Base-by-base conservation (phyloP, 2,888 invertebrate species). In the Dendrolimus houi region DNA sequence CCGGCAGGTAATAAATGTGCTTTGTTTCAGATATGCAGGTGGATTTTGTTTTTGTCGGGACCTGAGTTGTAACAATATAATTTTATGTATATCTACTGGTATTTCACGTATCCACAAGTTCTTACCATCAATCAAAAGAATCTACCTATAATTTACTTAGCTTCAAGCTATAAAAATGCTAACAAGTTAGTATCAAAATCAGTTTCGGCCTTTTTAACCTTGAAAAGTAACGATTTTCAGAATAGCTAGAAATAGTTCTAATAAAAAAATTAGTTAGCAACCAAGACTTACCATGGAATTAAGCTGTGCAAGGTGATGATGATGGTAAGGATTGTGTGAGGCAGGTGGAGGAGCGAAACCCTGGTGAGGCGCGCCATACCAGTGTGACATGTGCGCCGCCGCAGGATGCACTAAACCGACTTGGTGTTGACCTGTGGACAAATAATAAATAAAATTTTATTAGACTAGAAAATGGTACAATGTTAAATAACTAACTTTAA, bases 301-400 rank as follows among this genome's bases (percentile, higher is more conserved):
- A 74, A 93, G 92, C 80, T 93, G 93, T 79, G 93, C 92, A 70
- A 91, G 86, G 78, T 90, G 90, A 71, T 93, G 93, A 74, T 93
- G 93, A 73, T 94, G 93, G 81, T 93, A 93, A 60, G 93, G 93
- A 77, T 93, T 92, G 73, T 93, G 93, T 60, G 93, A 93, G 65
- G 93, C 90, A 61, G 93, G 93, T 40, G 93, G 93, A 8, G 93
- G 93, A 55, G 93, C 91, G 71, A 93, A 93, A 62, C 93, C 92
- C 74, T 93, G 92, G 79, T 93, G 87, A 56, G 93, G 92, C 60
- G 93, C 92, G 66, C 93, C 92, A 78, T 93, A 93, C 93, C 93
- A 93, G 66, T 93, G 93, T 60, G 93, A 93, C 93, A 93, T 93
- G 71, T 93, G 93, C 69, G 93, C 93, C 59, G 93, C 93, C 70